Evolutionary conservation across 1,140 invertebrate genomes (phyloP), one percentile per base, ranked within the genome.

Genomic region (Nymphalis io): DNA sequence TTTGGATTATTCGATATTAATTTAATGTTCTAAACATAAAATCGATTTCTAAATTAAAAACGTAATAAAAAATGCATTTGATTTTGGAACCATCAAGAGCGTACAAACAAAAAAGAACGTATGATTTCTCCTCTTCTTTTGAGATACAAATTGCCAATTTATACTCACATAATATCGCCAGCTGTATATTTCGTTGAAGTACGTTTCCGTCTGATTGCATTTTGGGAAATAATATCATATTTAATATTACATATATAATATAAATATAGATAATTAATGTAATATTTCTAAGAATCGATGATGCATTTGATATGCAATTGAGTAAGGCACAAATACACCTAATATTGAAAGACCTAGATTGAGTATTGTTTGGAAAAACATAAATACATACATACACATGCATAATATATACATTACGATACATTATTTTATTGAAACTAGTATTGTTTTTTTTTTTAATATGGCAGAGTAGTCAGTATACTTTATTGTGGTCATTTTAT

Each of bases 151-250:
- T 60, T 39, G 48, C 58, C 48, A 70, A 70, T 59, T 64, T 40
- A 55, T 90, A 90, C 88, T 90, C 68, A 90, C 87, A 65, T 89
- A 90, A 76, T 88, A 90, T 39, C 86, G 68, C 86, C 88, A 89
- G 78, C 86, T 87, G 85, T 87, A 89, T 75, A 90, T 82, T 75
- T 88, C 85, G 80, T 87, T 89, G 87, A 79, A 89, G 86, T 88
- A 87, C 51, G 79, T 80, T 85, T 89, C 88, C 86, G 83, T 85
- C 88, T 90, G 85, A 74, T 73, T 73, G 86, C 86, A 75, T 87
- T 76, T 76, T 76, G 73, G 70, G 85, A 80, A 82, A 60, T 80
- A 72, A 82, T 73, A 62, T 21, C 6, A 21, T 16, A 63, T 63
- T 63, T 55, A 63, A 63, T 55, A 63, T 63, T 39, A 53, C 3